Conservation (phyloP, 2,113 vertebrate species). For the Sinocyclocheilus maitianheensis region DNA sequence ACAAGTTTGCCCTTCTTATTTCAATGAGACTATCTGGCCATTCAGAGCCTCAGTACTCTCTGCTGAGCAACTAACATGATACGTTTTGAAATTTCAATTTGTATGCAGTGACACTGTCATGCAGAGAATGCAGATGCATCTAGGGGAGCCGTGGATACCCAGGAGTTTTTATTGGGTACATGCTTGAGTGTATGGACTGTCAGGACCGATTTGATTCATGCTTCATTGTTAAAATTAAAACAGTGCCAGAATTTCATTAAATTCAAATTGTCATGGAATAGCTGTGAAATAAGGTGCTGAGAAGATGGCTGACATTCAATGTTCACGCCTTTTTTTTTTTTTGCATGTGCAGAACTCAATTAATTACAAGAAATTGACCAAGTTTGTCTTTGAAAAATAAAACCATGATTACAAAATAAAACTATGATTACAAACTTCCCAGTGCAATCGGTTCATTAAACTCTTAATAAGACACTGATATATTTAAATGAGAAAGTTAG, state of each 20-base stretch:
- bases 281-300: conserved; percentile 5
- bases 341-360: conserved; percentile 25
- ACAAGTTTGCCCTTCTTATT: conserved; percentile 48
- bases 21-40: conserved; percentile 32
- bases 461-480: conserved; percentile 54
- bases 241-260: neutral
- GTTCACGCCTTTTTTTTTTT: neutral
- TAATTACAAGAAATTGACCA: conserved; percentile 53
- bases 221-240: conserved; percentile 20
- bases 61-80: conserved; percentile 29
- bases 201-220: conserved; percentile 6
- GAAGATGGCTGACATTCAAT: neutral
- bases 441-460: conserved; percentile 43
- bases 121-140: conserved; percentile 17
- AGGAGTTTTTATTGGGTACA: conserved; percentile 15
- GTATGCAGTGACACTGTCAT: neutral
- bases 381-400: conserved; percentile 41
- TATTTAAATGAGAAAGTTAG: conserved; percentile 65
- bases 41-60: conserved; percentile 26
- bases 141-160: neutral
- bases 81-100: conserved; percentile 31
- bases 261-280: neutral
- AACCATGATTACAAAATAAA: conserved; percentile 54
- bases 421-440: conserved; percentile 56
- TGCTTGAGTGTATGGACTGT: neutral